Evolutionary conservation across 2,797 vertebrate species (phyloP).

Genomic region (Champsocephalus esox): DNA sequence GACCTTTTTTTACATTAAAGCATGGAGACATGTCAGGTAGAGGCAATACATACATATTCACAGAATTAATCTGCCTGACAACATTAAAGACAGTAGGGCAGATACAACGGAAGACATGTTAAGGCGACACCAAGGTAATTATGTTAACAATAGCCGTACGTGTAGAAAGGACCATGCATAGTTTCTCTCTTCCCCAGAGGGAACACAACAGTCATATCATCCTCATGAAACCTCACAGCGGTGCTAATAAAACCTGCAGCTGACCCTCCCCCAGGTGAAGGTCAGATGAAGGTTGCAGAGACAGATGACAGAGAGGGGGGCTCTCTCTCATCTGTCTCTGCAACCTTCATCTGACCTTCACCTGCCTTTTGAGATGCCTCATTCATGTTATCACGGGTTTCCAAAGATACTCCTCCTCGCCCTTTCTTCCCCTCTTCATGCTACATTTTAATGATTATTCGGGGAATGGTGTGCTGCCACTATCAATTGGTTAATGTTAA

Average conservation of each 20-base stretch:
- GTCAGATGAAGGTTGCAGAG: too few relatives aligned
- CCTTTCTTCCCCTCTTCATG: conserved; percentile 1
- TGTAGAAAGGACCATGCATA: not conserved
- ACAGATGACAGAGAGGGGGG: too few relatives aligned
- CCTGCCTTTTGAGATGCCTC: conserved; percentile 21
- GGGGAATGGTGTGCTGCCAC: not conserved
- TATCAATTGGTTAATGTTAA: conserved; percentile 8
- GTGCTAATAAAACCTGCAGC: conserved; percentile 1
- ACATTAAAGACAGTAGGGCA: not conserved
- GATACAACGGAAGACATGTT: not conserved
- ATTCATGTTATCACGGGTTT: not conserved
- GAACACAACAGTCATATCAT: not conserved
- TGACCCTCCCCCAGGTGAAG: not conserved
- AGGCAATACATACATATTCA: too few relatives aligned
- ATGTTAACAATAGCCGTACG: not conserved
- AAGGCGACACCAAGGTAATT: not conserved
- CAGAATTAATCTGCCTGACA: not conserved
- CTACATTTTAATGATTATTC: conserved; percentile 23
- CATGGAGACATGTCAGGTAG: too few relatives aligned
- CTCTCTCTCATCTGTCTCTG: conserved; percentile 1
- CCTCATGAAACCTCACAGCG: not conserved
- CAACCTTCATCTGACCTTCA: not conserved
- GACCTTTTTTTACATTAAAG: too few relatives aligned
- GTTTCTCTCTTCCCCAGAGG: not conserved
- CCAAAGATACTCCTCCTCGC: not conserved